A percentile compares a stretch with the other conserved stretches of the same genome.
These are phyloP conservation scores for Spodoptera frugiperda DNA, from an alignment of 1,140 invertebrate species.

Conservation along the genomic window DNA sequence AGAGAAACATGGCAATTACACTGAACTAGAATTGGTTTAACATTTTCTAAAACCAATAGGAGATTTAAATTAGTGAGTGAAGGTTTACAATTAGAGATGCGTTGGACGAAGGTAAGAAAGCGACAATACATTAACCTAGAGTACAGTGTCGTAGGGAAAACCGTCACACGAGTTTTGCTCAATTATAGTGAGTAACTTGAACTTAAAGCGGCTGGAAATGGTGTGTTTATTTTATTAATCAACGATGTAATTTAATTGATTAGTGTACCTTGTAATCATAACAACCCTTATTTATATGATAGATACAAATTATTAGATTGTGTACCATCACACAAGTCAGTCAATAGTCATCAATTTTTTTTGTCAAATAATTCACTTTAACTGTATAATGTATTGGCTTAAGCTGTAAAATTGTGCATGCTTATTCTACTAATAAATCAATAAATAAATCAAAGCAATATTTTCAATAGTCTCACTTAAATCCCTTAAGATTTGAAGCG, in stretches of 20 bases:
- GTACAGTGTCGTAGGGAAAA: conserved; percentile 81
- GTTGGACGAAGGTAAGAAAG: conserved; percentile 77
- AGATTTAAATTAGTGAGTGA: conserved; percentile 83
- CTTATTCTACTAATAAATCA: too few relatives aligned
- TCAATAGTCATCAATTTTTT: too few relatives aligned
- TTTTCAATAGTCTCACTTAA: too few relatives aligned
- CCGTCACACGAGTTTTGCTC: conserved; percentile 81
- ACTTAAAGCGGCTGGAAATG: conserved; percentile 59
- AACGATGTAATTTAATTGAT: background rate
- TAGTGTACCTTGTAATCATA: too few relatives aligned
- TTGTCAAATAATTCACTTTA: too few relatives aligned
- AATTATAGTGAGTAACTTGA: conserved; percentile 72
- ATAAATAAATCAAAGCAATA: too few relatives aligned
- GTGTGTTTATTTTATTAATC: conserved; percentile 3
- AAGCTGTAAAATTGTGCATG: too few relatives aligned
- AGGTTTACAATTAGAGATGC: conserved; percentile 82
- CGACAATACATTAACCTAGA: conserved; percentile 83
- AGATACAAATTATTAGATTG: too few relatives aligned
- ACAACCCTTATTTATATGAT: too few relatives aligned
- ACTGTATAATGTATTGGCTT: too few relatives aligned
- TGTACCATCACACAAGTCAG: too few relatives aligned
- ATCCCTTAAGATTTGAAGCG: too few relatives aligned
- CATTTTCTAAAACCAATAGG: conserved; percentile 70
- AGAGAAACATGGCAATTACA: conserved; percentile 53
- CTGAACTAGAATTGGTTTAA: conserved; percentile 56